phyloP scores from a whole-genome alignment of 2,113 vertebrate species.

The Chloropsis cyanopogon region DNA sequence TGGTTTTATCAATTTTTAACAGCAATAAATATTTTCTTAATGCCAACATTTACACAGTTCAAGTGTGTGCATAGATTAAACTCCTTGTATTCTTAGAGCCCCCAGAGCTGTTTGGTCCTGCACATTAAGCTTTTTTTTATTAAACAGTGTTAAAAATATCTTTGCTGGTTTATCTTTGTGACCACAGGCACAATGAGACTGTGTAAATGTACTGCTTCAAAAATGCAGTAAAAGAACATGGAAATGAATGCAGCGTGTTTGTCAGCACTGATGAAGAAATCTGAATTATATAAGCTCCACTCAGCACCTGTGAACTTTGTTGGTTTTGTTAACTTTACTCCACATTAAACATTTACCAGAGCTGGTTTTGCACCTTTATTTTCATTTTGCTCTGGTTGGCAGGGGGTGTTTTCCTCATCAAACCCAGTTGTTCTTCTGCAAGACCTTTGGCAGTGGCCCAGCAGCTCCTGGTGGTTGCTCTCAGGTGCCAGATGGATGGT shows the following conservation, averaged over 20 bases:
- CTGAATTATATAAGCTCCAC: neutral
- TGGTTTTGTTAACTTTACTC: neutral
- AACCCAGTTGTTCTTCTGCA: fast-evolving
- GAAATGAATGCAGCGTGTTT: neutral
- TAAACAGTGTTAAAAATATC: neutral
- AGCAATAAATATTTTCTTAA: neutral
- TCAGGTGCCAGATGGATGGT: neutral
- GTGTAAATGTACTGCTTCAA: neutral
- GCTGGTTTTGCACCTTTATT: neutral
- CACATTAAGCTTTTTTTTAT: neutral
- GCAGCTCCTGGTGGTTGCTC: fast-evolving
- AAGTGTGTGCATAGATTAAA: neutral
- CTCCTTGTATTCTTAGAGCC: neutral
- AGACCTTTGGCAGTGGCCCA: neutral
- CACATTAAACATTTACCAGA: neutral
- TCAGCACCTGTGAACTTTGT: neutral
- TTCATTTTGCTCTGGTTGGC: neutral
- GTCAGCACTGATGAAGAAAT: neutral
- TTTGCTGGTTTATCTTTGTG: neutral
- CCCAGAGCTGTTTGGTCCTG: neutral
- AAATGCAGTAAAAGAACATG: neutral
- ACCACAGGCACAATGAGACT: neutral
- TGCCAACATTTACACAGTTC: neutral
- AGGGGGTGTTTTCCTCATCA: neutral
- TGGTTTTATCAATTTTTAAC: neutral